phyloP scores from a whole-genome alignment of 1,140 invertebrate genomes.

The Drosophila insularis region DNA sequence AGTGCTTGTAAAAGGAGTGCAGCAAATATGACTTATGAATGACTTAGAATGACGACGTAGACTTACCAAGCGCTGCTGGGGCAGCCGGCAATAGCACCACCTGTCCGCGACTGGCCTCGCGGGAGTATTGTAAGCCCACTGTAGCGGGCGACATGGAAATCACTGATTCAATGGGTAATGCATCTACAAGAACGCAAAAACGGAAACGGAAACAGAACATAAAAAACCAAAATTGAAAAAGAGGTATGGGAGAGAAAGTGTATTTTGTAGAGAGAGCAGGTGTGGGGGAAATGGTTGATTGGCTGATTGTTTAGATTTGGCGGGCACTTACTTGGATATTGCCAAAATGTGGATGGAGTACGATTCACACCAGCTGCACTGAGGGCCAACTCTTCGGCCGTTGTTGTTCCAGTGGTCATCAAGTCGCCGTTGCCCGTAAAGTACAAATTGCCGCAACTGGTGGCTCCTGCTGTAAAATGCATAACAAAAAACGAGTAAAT shows the following conservation, averaged over 20 bases:
- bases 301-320: background rate
- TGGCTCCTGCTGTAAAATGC: slow-evolving; percentile 55
- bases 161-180: slow-evolving; percentile 87
- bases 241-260: slow-evolving; percentile 5
- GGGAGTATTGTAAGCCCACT: slow-evolving; percentile 90
- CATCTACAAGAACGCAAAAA: slow-evolving; percentile 83
- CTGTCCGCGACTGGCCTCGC: slow-evolving; percentile 91
- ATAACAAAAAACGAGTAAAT: background rate
- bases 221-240: slow-evolving; percentile 60
- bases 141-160: slow-evolving; percentile 87
- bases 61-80: slow-evolving; percentile 83
- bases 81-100: slow-evolving; percentile 88
- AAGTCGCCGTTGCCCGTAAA: slow-evolving; percentile 79
- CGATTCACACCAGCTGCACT: slow-evolving; percentile 68
- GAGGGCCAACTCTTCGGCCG: slow-evolving; percentile 73
- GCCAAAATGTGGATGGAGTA: slow-evolving; percentile 87
- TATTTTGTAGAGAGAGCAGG: background rate
- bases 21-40: slow-evolving; percentile 23
- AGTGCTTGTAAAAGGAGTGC: slow-evolving; percentile 35
- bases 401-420: slow-evolving; percentile 73
- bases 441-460: slow-evolving; percentile 78
- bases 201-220: slow-evolving; percentile 64
- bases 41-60: background rate
- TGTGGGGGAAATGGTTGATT: background rate
- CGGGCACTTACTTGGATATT: slow-evolving; percentile 87